Percentiles rank a stretch among this genome's conserved stretches.
phyloP scores from a whole-genome alignment of 2,797 vertebrate genomes.

The Sebastes cheni region DNA sequence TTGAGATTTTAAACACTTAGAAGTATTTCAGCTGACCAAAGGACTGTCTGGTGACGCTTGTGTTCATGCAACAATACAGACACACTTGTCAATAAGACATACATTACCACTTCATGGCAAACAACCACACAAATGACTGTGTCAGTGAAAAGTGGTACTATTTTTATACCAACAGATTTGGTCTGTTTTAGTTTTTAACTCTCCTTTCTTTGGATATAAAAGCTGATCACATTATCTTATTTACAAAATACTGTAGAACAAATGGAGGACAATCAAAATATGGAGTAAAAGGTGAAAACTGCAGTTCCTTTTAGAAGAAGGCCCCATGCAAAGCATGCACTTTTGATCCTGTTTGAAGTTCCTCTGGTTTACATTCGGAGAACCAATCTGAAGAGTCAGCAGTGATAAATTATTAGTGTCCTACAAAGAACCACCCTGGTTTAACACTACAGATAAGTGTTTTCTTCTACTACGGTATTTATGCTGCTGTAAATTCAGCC shows the following conservation, averaged over 20 bases:
- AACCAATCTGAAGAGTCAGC: background rate
- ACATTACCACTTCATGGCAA: background rate
- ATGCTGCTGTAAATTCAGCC: slow-evolving; percentile 17
- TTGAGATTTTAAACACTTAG: background rate
- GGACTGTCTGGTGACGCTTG: background rate
- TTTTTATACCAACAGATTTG: background rate
- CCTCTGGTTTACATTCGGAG: slow-evolving; percentile 25
- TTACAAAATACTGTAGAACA: background rate
- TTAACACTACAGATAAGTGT: slow-evolving; percentile 24
- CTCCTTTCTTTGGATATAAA: background rate
- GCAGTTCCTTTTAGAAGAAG: background rate
- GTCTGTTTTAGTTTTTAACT: background rate
- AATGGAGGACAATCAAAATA: background rate
- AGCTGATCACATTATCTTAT: background rate
- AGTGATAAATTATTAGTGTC: slow-evolving; percentile 49
- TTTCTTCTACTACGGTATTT: slow-evolving; percentile 19
- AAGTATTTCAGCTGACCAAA: background rate
- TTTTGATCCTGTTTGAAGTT: slow-evolving; percentile 18
- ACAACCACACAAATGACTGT: background rate
- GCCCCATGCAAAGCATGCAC: background rate
- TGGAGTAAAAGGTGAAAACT: background rate
- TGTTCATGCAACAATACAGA: background rate
- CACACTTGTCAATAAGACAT: background rate
- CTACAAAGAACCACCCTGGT: slow-evolving; percentile 16
- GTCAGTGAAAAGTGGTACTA: background rate